phyloP scores from a whole-genome alignment of 2,888 invertebrate genomes.

The Pyrrhia umbra region DNA sequence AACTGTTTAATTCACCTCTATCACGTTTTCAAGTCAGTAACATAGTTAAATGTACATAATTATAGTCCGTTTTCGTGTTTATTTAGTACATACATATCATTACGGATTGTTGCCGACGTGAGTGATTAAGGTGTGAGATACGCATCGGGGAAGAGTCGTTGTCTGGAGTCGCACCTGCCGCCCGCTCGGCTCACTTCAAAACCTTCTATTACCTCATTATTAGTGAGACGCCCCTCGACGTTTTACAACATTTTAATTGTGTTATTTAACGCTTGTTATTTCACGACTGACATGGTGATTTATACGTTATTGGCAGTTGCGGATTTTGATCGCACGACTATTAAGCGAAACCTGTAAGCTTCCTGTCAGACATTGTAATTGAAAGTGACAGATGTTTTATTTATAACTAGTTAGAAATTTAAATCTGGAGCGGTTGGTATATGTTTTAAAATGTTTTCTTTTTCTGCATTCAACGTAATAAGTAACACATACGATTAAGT shows the following conservation, averaged over 20 bases:
- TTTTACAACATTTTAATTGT: slow-evolving; percentile 84
- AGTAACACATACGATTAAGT: too few species aligned
- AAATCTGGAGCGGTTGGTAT: neutral
- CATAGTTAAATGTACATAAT: slow-evolving; percentile 75
- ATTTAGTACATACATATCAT: slow-evolving; percentile 81
- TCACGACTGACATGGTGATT: slow-evolving; percentile 71
- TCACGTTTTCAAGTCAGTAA: slow-evolving; percentile 65
- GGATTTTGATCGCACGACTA: slow-evolving; percentile 51
- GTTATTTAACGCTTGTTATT: slow-evolving; percentile 83
- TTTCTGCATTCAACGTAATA: too few species aligned
- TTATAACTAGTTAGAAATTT: neutral
- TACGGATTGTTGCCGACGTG: slow-evolving; percentile 79
- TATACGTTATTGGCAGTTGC: slow-evolving; percentile 65
- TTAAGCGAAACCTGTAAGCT: slow-evolving; percentile 26
- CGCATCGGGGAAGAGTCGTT: slow-evolving; percentile 71
- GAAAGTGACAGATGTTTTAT: slow-evolving; percentile 24
- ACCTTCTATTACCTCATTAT: slow-evolving; percentile 82
- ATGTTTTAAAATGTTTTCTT: neutral
- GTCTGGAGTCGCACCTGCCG: slow-evolving; percentile 78
- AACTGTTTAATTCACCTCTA: slow-evolving; percentile 59
- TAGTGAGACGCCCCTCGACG: slow-evolving; percentile 78
- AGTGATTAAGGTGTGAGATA: slow-evolving; percentile 82
- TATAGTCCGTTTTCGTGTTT: slow-evolving; percentile 77
- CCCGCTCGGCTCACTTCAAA: slow-evolving; percentile 66
- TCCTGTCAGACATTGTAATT: slow-evolving; percentile 33